These are phyloP conservation scores for Meghimatium bilineatum DNA, from an alignment of 2,888 invertebrate species.

Conservation along the genomic window DNA sequence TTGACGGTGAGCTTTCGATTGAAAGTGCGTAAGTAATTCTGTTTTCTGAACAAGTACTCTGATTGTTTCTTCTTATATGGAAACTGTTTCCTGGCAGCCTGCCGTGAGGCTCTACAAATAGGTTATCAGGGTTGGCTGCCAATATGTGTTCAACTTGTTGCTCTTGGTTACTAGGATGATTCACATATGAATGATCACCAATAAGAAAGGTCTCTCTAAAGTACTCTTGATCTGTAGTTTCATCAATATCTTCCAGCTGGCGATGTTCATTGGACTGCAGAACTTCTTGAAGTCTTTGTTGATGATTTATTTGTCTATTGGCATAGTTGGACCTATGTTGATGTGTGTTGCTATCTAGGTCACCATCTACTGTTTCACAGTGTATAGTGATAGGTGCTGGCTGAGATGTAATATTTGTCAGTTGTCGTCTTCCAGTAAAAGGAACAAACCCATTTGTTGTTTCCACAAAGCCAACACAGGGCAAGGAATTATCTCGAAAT, in stretches of 20 bases:
- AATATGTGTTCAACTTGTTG: neutral
- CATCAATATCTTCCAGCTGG: neutral
- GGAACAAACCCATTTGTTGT: constrained; percentile 27
- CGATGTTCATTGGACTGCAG: neutral
- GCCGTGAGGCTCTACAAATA: neutral
- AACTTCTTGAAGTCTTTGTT: neutral
- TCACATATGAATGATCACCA: no score
- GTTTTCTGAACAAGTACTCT: neutral
- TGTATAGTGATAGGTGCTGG: neutral
- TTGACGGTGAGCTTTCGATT: neutral
- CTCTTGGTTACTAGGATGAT: neutral
- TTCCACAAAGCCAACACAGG: constrained; percentile 34
- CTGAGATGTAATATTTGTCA: neutral
- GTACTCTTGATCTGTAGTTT: neutral
- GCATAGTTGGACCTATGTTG: neutral
- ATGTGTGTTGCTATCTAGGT: neutral
- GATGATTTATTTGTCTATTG: neutral
- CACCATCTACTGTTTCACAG: neutral
- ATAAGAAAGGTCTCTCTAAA: no score
- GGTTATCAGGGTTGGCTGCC: neutral
- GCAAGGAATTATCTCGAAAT: constrained; percentile 19
- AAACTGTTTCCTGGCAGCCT: neutral
- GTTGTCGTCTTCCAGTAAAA: constrained; percentile 23
- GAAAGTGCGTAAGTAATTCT: neutral
- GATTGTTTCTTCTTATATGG: neutral